These are phyloP conservation scores for Lucilia sericata DNA, from an alignment of 1,140 invertebrate species.

Conservation along the genomic window DNA sequence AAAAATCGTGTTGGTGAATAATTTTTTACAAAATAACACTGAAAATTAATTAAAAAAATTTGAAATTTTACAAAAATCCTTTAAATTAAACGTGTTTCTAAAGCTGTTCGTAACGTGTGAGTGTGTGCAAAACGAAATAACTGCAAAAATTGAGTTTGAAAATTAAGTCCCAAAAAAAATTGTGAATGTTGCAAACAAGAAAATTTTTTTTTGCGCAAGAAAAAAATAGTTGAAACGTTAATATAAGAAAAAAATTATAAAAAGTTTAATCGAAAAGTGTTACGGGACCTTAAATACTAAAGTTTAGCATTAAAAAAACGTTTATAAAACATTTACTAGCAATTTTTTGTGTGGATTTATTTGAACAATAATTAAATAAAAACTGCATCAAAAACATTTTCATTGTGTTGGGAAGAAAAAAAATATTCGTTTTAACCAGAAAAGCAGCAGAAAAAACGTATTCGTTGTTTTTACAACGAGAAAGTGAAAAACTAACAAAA, in stretches of 20 bases:
- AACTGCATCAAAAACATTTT: slow-evolving; percentile 1
- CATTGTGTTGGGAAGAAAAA: neutral
- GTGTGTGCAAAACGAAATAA: neutral
- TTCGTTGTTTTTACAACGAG: slow-evolving; percentile 16
- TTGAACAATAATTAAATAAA: neutral
- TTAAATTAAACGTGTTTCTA: slow-evolving; percentile 15
- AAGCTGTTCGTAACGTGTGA: slow-evolving; percentile 28
- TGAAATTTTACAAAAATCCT: slow-evolving; percentile 1
- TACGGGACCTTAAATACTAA: neutral
- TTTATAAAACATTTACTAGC: too few relatives aligned
- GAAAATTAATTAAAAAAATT: slow-evolving; percentile 1
- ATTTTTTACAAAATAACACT: slow-evolving; percentile 22
- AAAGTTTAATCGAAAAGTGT: neutral
- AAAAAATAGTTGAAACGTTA: slow-evolving; percentile 4
- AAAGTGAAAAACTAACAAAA: slow-evolving; percentile 12
- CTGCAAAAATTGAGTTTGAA: neutral
- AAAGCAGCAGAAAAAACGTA: neutral
- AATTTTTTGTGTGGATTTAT: neutral
- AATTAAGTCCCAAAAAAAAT: slow-evolving; percentile 7
- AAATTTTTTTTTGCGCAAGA: slow-evolving; percentile 32
- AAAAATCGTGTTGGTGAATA: slow-evolving; percentile 33
- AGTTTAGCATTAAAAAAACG: neutral
- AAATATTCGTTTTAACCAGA: neutral
- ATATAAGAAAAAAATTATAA: neutral
- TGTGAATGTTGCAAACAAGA: slow-evolving; percentile 38